Percentiles rank a stretch among this genome's conserved stretches.
Conservation (phyloP, 2,113 vertebrate species). For the Callospermophilus lateralis region DNA sequence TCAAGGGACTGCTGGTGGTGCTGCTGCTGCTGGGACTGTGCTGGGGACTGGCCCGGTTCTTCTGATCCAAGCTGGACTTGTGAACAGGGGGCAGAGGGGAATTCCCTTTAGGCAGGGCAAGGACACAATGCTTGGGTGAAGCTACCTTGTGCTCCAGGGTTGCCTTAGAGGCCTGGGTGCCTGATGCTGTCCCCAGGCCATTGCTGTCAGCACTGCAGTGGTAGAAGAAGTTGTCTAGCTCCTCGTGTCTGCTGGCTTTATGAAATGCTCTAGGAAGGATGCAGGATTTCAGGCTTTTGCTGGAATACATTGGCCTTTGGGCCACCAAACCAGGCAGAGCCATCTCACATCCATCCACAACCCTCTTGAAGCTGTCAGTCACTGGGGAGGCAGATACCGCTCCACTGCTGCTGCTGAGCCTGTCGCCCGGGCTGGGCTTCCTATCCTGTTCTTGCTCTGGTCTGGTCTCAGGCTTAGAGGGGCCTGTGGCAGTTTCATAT, state of each 20-base stretch:
- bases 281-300: slow-evolving; percentile 89
- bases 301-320: slow-evolving; percentile 87
- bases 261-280: slow-evolving; percentile 92
- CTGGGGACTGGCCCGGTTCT: slow-evolving; percentile 96
- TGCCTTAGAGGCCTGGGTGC: slow-evolving; percentile 86
- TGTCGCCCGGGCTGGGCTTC: slow-evolving; percentile 78
- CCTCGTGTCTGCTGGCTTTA: slow-evolving; percentile 90
- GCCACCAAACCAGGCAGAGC: slow-evolving; percentile 79
- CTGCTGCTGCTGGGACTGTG: slow-evolving; percentile 87
- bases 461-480: slow-evolving; percentile 83
- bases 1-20: slow-evolving; percentile 86
- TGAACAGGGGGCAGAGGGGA: slow-evolving; percentile 96
- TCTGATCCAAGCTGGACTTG: slow-evolving; percentile 98
- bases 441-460: slow-evolving; percentile 75
- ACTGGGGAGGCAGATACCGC: slow-evolving; percentile 89
- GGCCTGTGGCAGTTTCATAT: slow-evolving; percentile 72
- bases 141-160: slow-evolving; percentile 93
- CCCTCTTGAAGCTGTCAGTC: slow-evolving; percentile 89
- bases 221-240: slow-evolving; percentile 86
- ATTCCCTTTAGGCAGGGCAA: slow-evolving; percentile 94
- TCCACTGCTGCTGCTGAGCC: slow-evolving; percentile 88
- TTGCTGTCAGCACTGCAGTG: slow-evolving; percentile 83
- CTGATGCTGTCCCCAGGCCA: slow-evolving; percentile 76
- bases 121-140: slow-evolving; percentile 93
- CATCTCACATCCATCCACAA: slow-evolving; percentile 96